Evolutionary conservation across 1,140 invertebrate genomes (phyloP).

Genomic region (Pristionchus pacificus): DNA sequence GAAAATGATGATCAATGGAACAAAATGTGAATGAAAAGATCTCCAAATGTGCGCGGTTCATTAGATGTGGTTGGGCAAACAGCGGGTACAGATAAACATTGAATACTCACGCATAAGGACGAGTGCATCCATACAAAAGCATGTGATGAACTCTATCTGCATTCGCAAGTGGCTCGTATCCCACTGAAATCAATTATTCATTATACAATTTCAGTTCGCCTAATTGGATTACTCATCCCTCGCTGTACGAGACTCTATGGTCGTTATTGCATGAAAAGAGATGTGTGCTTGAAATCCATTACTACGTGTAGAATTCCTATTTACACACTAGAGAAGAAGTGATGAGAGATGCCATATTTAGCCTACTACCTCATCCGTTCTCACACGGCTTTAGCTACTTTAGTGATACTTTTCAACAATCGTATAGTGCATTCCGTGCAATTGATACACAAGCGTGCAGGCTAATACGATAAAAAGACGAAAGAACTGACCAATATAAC

Average conservation of each 20-base stretch:
- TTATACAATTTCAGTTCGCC: neutral
- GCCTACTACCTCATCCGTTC: no score
- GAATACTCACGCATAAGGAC: conserved; percentile 34
- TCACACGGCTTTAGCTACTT: no score
- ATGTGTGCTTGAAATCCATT: neutral
- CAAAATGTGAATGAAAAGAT: no score
- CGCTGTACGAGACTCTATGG: no score
- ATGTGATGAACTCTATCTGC: conserved; percentile 57
- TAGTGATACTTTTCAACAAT: no score
- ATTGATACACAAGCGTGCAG: no score
- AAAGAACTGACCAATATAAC: conserved; percentile 46
- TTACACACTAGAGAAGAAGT: no score
- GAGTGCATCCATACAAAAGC: conserved; percentile 51
- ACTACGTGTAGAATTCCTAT: no score
- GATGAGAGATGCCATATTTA: no score
- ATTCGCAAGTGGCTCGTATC: conserved; percentile 52
- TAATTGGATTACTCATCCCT: neutral
- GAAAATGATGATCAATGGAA: no score
- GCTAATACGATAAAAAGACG: neutral
- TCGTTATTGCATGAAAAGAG: neutral
- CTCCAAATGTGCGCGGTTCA: no score
- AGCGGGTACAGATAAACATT: no score
- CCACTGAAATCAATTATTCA: conserved; percentile 35
- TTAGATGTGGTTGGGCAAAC: neutral
- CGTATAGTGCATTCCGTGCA: conserved; percentile 4